phyloP scores from a whole-genome alignment of 2,797 vertebrate genomes.

The Mus minutoides region DNA sequence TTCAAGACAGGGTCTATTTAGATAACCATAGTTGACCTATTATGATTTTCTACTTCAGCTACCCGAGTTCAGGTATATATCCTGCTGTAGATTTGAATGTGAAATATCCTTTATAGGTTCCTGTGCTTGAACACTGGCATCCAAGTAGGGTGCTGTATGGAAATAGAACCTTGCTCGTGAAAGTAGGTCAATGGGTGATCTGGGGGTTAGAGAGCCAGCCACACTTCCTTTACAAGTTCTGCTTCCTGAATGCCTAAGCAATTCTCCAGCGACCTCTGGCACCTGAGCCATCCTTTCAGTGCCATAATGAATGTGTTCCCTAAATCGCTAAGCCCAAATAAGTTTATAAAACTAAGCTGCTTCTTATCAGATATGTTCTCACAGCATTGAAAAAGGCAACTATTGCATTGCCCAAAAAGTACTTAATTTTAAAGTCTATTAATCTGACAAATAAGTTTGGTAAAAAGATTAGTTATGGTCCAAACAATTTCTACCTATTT shows the following conservation, averaged over 20 bases:
- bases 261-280: neutral
- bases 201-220: neutral
- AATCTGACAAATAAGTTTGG: neutral
- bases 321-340: neutral
- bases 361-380: neutral
- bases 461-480: neutral
- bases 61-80: no score
- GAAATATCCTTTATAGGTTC: neutral
- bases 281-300: neutral
- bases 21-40: no score
- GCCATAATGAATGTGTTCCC: neutral
- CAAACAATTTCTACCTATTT: constrained; percentile 8
- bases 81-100: neutral
- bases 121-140: neutral
- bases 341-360: neutral
- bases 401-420: neutral
- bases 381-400: neutral
- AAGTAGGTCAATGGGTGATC: neutral
- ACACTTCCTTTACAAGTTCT: no score
- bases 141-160: neutral
- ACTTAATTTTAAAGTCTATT: neutral
- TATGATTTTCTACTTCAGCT: neutral
- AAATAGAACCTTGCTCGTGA: neutral
- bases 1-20: neutral
- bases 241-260: neutral